Conservation (phyloP, 2,888 invertebrate species). For the Chironomus tentans region DNA sequence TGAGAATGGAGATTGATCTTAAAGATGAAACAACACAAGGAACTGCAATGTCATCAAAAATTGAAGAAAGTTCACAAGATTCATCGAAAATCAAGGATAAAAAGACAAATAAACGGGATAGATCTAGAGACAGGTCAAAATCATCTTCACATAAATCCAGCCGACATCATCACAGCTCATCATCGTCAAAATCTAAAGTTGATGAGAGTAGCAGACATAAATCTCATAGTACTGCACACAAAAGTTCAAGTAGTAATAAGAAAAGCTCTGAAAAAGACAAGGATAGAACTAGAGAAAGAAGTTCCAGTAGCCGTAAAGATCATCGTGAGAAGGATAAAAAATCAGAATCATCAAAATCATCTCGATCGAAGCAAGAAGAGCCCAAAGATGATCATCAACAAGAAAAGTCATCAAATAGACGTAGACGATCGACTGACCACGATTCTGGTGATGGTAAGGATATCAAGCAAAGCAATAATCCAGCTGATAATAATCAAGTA, state of each 20-base stretch:
- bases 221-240: not conserved
- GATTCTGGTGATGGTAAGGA: constrained; percentile 64
- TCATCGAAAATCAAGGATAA: not conserved
- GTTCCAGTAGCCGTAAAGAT: constrained; percentile 3
- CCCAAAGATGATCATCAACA: constrained; percentile 12
- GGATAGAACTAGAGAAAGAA: not conserved
- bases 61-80: constrained; percentile 14
- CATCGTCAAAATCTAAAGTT: not conserved
- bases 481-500: not conserved
- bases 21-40: constrained; percentile 11
- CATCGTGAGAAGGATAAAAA: constrained; percentile 6
- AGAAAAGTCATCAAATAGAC: constrained; percentile 32
- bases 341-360: not conserved
- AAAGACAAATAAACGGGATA: not conserved
- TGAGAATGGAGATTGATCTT: constrained; percentile 19
- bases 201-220: not conserved
- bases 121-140: not conserved
- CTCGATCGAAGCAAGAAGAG: not conserved
- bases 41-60: not conserved
- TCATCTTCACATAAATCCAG: not conserved
- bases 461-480: not conserved
- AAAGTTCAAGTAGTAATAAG: not conserved
- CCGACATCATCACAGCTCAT: not conserved
- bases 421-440: constrained; percentile 61
- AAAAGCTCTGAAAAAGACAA: not conserved